These are phyloP conservation scores for Crypturellus undulatus DNA, from an alignment of 2,113 vertebrate genomes.

Conservation along the genomic window DNA sequence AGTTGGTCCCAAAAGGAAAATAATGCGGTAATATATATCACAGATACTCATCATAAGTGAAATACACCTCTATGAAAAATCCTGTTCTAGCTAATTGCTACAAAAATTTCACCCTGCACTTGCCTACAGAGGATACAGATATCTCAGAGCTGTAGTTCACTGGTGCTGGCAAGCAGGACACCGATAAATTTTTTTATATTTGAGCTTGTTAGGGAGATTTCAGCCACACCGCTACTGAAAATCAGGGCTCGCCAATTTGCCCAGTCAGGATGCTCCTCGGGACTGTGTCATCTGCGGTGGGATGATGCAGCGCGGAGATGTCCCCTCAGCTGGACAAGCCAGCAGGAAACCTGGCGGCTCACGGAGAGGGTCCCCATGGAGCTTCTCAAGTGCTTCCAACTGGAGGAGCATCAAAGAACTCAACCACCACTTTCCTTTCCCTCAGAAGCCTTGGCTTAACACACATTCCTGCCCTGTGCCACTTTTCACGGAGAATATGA, in stretches of 20 bases:
- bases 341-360: background rate
- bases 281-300: rapidly evolving
- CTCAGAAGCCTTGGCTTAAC: background rate
- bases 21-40: background rate
- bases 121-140: background rate
- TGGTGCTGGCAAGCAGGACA: background rate
- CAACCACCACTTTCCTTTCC: background rate
- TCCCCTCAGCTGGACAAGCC: background rate
- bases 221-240: background rate
- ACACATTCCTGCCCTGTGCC: rapidly evolving
- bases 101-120: background rate
- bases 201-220: background rate
- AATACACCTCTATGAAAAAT: background rate
- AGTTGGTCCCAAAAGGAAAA: slow-evolving; percentile 4
- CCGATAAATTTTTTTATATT: background rate
- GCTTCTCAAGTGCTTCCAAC: background rate
- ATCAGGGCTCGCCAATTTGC: background rate
- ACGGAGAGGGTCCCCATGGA: background rate
- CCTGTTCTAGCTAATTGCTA: background rate
- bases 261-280: background rate
- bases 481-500: background rate
- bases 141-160: background rate
- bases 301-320: background rate
- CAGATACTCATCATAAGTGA: background rate
- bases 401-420: background rate